Percentiles rank a stretch among this genome's conserved stretches.
These are phyloP conservation scores for Zingel zingel DNA, from an alignment of 2,113 vertebrate genomes.

Conservation along the genomic window DNA sequence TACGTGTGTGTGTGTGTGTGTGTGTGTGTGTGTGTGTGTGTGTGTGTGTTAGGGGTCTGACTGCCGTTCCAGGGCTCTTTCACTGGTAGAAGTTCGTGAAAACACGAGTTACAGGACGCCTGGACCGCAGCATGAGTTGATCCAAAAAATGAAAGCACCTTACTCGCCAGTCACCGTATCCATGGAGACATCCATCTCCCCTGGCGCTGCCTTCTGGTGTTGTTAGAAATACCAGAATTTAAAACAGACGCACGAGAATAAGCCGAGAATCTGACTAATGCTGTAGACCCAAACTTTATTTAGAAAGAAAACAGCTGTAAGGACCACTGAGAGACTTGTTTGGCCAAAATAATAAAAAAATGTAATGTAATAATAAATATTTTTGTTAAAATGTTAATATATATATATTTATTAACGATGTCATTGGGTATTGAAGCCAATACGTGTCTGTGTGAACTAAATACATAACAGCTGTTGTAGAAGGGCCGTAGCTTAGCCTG, in stretches of 20 bases:
- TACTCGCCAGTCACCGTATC: background rate
- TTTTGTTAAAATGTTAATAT: slow-evolving; percentile 4
- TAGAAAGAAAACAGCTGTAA: background rate
- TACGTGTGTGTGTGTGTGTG: too few species aligned
- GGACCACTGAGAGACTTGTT: background rate
- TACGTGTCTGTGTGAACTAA: background rate
- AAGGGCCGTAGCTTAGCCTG: too few species aligned
- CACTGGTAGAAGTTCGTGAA: too few species aligned
- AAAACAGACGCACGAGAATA: background rate
- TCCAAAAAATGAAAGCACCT: background rate
- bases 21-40: too few species aligned
- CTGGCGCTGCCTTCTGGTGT: background rate
- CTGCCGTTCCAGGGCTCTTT: too few species aligned
- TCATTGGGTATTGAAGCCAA: background rate
- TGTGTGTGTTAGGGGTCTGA: too few species aligned
- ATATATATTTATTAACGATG: background rate
- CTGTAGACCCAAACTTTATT: slow-evolving; percentile 12
- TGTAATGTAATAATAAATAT: slow-evolving; percentile 29
- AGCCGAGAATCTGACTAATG: background rate
- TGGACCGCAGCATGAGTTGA: too few species aligned
- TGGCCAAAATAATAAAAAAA: background rate
- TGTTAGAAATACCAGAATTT: background rate
- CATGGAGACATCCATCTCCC: background rate
- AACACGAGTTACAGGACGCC: too few species aligned
- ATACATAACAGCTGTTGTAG: background rate